Conservation (phyloP, 1,140 invertebrate species). For the Chymomyza costata region DNA sequence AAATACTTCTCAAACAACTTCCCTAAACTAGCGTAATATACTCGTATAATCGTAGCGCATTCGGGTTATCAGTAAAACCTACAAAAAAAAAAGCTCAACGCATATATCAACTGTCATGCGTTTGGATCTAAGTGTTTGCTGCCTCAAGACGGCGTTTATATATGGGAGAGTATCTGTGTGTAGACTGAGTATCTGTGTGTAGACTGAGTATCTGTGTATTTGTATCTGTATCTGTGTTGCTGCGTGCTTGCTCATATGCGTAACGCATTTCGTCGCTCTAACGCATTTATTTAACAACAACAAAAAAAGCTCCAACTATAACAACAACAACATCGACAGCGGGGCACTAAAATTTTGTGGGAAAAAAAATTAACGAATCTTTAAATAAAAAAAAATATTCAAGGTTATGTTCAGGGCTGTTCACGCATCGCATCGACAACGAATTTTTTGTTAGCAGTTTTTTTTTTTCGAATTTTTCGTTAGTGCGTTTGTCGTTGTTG, state of each 20-base stretch:
- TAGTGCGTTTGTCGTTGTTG: conserved; percentile 54
- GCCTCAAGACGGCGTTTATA: background rate
- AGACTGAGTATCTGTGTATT: conserved; percentile 6
- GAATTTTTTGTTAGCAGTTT: conserved; percentile 44
- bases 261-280: conserved; percentile 63
- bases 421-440: conserved; percentile 68
- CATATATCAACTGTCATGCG: conserved; percentile 51
- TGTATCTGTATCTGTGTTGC: background rate
- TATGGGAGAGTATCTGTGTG: background rate
- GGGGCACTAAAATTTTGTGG: conserved; percentile 37
- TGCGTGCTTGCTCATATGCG: conserved; percentile 44
- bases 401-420: conserved; percentile 74
- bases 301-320: background rate
- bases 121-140: conserved; percentile 20
- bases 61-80: too few relatives aligned
- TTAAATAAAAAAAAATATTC: conserved; percentile 63
- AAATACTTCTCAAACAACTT: too few relatives aligned
- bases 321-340: conserved; percentile 31
- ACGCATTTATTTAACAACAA: conserved; percentile 57
- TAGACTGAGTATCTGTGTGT: background rate
- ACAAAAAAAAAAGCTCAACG: conserved; percentile 23
- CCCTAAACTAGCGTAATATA: too few relatives aligned
- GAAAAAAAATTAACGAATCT: conserved; percentile 68
- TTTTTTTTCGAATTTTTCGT: conserved; percentile 33
- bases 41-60: too few relatives aligned